These are phyloP conservation scores for Caenorhabditis brenneri DNA, from an alignment of 1,140 invertebrate species.

Conservation along the genomic window DNA sequence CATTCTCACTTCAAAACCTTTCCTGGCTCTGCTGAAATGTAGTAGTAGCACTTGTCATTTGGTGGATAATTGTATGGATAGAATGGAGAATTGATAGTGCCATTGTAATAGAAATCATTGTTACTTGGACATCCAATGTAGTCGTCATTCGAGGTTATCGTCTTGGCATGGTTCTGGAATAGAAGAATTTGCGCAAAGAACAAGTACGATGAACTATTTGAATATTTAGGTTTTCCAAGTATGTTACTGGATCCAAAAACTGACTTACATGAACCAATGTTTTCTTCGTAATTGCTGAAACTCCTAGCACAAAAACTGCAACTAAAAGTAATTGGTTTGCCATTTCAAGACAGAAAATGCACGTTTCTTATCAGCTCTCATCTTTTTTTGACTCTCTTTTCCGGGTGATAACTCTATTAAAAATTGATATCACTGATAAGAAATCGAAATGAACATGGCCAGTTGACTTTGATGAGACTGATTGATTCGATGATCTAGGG, in stretches of 20 bases:
- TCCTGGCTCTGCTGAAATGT: conserved; percentile 47
- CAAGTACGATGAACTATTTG: not conserved
- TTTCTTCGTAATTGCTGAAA: not conserved
- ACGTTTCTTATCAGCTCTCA: not conserved
- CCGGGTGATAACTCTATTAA: not conserved
- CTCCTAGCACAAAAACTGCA: not conserved
- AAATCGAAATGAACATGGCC: not conserved
- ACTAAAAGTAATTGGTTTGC: not conserved
- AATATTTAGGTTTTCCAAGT: not conserved
- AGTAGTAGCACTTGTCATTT: conserved; percentile 55
- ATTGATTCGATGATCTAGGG: not conserved
- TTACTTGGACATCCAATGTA: conserved; percentile 52
- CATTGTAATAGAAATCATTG: conserved; percentile 57
- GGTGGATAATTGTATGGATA: conserved; percentile 52
- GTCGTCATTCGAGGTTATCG: not conserved
- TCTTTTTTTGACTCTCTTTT: not conserved
- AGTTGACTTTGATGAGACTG: conserved; percentile 4
- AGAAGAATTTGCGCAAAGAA: no score
- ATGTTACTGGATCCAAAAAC: not conserved
- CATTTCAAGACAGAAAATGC: not conserved
- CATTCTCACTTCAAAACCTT: conserved; percentile 52
- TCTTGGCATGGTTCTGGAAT: not conserved
- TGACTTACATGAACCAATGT: not conserved
- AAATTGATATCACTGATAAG: not conserved
- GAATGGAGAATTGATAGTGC: conserved; percentile 50